phyloP scores from a whole-genome alignment of 92 coral and sea anemone genomes.

The Pocillopora meandrina region DNA sequence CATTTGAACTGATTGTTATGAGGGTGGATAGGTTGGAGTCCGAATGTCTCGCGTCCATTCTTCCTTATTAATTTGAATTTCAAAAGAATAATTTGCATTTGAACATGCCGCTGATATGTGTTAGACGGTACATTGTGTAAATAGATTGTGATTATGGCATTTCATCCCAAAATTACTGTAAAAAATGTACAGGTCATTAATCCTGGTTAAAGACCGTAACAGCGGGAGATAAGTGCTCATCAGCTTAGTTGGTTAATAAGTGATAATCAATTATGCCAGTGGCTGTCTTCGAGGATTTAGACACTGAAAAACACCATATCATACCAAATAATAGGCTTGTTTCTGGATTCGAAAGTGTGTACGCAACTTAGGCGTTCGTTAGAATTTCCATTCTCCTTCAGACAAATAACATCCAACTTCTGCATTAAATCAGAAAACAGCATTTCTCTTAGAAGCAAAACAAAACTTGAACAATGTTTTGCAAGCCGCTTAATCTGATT shows the following conservation, averaged over 20 bases:
- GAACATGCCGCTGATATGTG: constrained; percentile 4
- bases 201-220: constrained; percentile 39
- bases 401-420: not conserved
- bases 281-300: constrained; percentile 40
- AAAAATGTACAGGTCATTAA: not conserved
- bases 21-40: constrained; percentile 49
- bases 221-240: constrained; percentile 21
- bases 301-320: not conserved
- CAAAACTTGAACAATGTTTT: not conserved
- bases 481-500: not conserved
- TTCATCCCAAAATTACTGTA: not conserved
- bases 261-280: constrained; percentile 11
- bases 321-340: not conserved
- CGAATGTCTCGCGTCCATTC: constrained; percentile 66
- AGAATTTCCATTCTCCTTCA: no score
- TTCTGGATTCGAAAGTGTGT: not conserved
- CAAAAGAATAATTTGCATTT: constrained; percentile 24
- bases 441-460: not conserved
- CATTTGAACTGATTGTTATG: not conserved
- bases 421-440: not conserved
- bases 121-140: not conserved
- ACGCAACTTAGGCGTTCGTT: not conserved
- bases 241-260: not conserved
- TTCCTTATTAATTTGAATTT: constrained; percentile 68
- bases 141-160: not conserved